Evolutionary conservation across 2,113 vertebrate genomes (phyloP).

Genomic region (Upupa epops): DNA sequence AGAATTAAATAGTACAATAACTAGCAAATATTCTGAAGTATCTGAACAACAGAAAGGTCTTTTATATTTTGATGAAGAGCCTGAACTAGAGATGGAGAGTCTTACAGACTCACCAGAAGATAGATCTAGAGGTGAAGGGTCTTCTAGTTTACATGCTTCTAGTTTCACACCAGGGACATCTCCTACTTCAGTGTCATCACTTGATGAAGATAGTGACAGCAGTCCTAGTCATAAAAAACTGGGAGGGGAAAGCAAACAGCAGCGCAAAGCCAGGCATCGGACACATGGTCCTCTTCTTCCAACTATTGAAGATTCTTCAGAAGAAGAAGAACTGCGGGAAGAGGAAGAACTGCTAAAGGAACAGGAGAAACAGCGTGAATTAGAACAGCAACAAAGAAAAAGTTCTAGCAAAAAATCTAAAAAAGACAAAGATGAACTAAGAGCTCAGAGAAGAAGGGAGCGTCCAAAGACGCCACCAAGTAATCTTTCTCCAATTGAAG

Average conservation of each 20-base stretch:
- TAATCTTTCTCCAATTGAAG: constrained; percentile 86
- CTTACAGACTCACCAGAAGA: constrained; percentile 95
- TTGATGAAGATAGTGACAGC: constrained; percentile 97
- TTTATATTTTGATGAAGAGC: constrained; percentile 86
- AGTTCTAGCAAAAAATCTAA: constrained; percentile 94
- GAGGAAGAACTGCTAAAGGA: constrained; percentile 93
- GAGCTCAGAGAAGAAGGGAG: constrained; percentile 88
- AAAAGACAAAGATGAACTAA: constrained; percentile 95
- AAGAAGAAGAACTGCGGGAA: constrained; percentile 90
- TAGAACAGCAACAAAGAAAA: constrained; percentile 83
- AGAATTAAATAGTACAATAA: constrained; percentile 86
- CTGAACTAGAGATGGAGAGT: constrained; percentile 93
- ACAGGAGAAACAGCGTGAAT: constrained; percentile 90
- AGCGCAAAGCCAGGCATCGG: constrained; percentile 89
- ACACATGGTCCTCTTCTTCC: constrained; percentile 87
- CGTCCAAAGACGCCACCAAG: constrained; percentile 90
- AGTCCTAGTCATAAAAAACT: constrained; percentile 89
- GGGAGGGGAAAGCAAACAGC: constrained; percentile 88
- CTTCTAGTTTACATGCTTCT: constrained; percentile 92
- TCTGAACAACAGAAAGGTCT: constrained; percentile 77
- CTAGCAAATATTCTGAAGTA: constrained; percentile 75
- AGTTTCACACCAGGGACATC: constrained; percentile 94
- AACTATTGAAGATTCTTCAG: constrained; percentile 94
- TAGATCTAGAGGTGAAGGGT: constrained; percentile 92
- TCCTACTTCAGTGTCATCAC: constrained; percentile 93